These are phyloP conservation scores for Toxostoma redivivum DNA, from an alignment of 2,113 vertebrate species.

Conservation along the genomic window DNA sequence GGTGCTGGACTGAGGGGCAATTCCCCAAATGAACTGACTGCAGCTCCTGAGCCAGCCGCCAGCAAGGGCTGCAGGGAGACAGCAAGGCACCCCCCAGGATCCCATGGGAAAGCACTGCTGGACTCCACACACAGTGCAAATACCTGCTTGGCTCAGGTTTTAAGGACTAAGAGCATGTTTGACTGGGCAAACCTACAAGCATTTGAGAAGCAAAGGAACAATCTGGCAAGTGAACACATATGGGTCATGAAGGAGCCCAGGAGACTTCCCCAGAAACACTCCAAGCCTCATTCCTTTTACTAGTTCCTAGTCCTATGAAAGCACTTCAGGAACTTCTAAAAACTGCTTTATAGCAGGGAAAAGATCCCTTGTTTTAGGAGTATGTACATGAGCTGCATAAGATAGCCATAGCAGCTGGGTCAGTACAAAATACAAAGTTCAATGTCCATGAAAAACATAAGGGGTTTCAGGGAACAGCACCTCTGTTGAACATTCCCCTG, in stretches of 20 bases:
- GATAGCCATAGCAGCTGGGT: neutral
- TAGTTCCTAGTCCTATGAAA: too few species aligned
- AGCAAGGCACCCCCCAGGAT: rapidly evolving
- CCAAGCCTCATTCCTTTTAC: neutral
- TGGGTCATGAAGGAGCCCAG: rapidly evolving
- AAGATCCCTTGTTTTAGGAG: too few species aligned
- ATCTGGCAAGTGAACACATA: neutral
- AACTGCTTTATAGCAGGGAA: neutral
- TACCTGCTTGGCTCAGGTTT: neutral
- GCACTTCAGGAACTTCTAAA: neutral
- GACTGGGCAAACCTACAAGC: neutral
- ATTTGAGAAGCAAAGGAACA: neutral
- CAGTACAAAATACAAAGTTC: neutral
- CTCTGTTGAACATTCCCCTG: rapidly evolving
- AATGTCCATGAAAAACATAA: rapidly evolving
- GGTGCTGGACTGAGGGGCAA: neutral
- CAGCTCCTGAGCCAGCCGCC: neutral
- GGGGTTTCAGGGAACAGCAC: neutral
- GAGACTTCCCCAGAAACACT: neutral
- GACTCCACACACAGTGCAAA: rapidly evolving
- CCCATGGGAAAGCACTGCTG: neutral
- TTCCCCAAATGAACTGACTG: rapidly evolving
- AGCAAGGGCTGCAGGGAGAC: neutral
- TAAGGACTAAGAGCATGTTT: neutral
- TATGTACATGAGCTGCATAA: rapidly evolving